Percentiles rank a stretch among this genome's conserved stretches.
phyloP scores from a whole-genome alignment of 2,888 invertebrate species.

The Eristalinus aeneus region DNA sequence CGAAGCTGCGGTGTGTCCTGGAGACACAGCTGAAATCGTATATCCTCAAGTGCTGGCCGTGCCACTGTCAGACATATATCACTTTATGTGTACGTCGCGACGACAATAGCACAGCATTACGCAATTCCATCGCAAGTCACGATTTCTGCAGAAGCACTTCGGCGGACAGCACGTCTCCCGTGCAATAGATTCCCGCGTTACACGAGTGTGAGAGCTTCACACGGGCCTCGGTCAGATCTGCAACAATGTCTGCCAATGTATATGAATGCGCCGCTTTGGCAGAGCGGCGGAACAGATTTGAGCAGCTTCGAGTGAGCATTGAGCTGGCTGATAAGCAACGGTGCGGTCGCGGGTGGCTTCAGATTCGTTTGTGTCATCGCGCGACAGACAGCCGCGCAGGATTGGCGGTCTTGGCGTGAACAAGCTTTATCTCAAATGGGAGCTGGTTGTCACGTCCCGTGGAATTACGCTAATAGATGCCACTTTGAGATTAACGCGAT shows the following conservation, averaged over 20 bases:
- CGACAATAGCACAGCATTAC: slow-evolving; percentile 47
- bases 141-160: slow-evolving; percentile 43
- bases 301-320: not conserved
- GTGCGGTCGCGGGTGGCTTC: not conserved
- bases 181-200: not conserved
- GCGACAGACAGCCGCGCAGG: not conserved
- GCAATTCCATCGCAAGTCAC: slow-evolving; percentile 59
- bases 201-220: not conserved
- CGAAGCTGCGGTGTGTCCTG: not conserved
- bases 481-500: slow-evolving; percentile 35
- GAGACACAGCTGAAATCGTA: not conserved
- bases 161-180: slow-evolving; percentile 3
- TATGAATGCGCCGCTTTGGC: not conserved
- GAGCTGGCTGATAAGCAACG: not conserved
- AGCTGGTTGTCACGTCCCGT: slow-evolving; percentile 43
- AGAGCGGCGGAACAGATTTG: not conserved
- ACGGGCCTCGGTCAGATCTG: slow-evolving; percentile 39
- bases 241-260: slow-evolving; percentile 25
- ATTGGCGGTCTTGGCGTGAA: not conserved
- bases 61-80: slow-evolving; percentile 40
- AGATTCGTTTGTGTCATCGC: not conserved
- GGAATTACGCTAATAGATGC: slow-evolving; percentile 54
- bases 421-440: slow-evolving; percentile 48
- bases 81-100: slow-evolving; percentile 36
- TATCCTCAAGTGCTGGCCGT: not conserved